A percentile compares a stretch with the other conserved stretches of the same genome.
phyloP scores from a whole-genome alignment of 2,113 vertebrate genomes.

The Rhabdornis inornatus region DNA sequence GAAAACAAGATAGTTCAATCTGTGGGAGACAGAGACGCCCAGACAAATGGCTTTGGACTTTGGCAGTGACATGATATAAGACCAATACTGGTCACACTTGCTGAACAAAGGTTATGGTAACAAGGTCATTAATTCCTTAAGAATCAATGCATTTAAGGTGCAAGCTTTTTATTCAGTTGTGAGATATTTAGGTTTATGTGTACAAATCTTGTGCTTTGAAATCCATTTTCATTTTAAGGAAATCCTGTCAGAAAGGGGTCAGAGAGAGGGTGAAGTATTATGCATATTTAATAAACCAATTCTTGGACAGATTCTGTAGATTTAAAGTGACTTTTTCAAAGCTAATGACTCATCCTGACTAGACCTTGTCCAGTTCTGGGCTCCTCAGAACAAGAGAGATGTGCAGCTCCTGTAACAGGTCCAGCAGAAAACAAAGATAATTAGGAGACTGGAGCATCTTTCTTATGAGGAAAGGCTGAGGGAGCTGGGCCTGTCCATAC shows the following conservation, averaged over 20 bases:
- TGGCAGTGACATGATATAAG: background rate
- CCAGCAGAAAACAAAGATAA: background rate
- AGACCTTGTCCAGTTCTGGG: background rate
- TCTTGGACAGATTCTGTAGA: background rate
- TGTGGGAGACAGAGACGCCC: background rate
- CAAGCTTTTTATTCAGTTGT: background rate
- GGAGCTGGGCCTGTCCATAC: background rate
- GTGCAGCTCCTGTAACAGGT: background rate
- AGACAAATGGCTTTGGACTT: background rate
- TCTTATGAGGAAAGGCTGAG: background rate
- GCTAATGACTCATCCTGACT: background rate
- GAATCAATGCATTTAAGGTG: background rate
- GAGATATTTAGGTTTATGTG: background rate
- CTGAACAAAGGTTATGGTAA: background rate
- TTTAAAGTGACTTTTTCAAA: background rate
- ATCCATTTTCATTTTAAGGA: background rate
- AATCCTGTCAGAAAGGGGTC: background rate
- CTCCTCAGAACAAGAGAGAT: background rate
- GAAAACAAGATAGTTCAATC: background rate
- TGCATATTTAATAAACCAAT: background rate
- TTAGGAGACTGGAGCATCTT: background rate
- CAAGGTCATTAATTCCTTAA: background rate
- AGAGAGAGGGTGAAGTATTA: background rate
- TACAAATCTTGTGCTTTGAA: background rate
- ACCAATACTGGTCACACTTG: background rate